Evolutionary conservation across 1,140 invertebrate genomes (phyloP), one percentile per base, ranked within the genome.

Genomic region (Zaprionus lachaisei): DNA sequence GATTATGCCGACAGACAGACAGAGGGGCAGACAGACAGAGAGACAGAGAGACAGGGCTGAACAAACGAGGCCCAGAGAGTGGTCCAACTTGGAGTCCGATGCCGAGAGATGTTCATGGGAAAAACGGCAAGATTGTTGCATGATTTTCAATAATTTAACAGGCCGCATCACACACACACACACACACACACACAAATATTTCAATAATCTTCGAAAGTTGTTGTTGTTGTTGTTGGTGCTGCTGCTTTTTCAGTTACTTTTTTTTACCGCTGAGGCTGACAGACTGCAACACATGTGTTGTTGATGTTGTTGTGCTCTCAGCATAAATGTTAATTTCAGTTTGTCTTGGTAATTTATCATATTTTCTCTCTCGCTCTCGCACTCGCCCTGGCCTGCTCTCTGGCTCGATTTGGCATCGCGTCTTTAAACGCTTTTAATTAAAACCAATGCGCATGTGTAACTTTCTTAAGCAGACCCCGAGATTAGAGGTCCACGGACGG

Each of bases 371-470:
- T 51, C 64, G 71, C 80, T 51, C 47, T 5, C 20, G 3, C 47
- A 5, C 20, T 51, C 47, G 2, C 38, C 6, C 38, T 2, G 12
- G 38, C 38, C 15, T 12, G 9, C 20, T 51, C 47, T 22, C 9
- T 51, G 63, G 55, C 67, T 90, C n/a, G 41, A 28, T 49, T 64
- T 47, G 41, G 61, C 71, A 66, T 80, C 64, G 77, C 80, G 67
- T 57, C 70, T 90, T 82, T 86, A 92, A 92, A 92, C 83, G 90
- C 90, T 81, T 84, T 92, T 92, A 92, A 92, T 92, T 92, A 92
- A 92, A 92, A 80, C 74, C 78, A 87, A 90, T 92, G 90, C 90
- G 77, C 83, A 92, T 92, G 90, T 92, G 90, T 92, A 92, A 90
- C 90, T 86, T 83, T 90, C 79, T 90, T 90, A 82, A 90, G 83